phyloP scores from a whole-genome alignment of 2,888 invertebrate genomes.

The Neoaliturus tenellus region DNA sequence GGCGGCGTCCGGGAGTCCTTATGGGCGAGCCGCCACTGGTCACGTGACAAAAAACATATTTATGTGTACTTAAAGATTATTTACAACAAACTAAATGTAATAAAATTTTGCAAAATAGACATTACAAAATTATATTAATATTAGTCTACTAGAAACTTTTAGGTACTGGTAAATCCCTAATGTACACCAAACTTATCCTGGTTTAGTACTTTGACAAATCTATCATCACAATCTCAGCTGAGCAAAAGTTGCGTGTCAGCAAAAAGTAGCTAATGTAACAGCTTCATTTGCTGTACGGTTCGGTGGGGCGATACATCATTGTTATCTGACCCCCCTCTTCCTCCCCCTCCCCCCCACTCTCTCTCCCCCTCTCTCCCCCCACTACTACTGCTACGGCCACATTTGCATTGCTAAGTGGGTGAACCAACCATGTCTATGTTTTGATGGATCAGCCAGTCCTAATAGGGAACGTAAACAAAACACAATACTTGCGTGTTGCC shows the following conservation, averaged over 20 bases:
- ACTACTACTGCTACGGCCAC: background rate
- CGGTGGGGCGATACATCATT: slow-evolving; percentile 8
- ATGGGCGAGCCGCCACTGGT: no score
- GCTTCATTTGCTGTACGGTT: background rate
- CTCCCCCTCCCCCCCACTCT: background rate
- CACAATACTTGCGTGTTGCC: background rate
- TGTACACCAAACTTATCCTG: background rate
- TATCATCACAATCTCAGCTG: background rate
- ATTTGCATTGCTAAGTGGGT: background rate
- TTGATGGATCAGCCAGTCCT: background rate
- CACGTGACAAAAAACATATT: no score
- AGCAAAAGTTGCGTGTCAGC: slow-evolving; percentile 25
- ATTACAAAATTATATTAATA: no score
- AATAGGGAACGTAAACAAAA: background rate
- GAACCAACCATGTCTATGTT: slow-evolving; percentile 1
- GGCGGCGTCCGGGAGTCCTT: no score
- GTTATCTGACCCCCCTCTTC: background rate
- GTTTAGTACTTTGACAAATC: background rate
- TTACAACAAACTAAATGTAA: no score
- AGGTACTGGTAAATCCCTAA: no score
- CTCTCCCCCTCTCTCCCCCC: background rate
- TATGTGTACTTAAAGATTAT: no score
- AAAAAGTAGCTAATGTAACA: slow-evolving; percentile 28
- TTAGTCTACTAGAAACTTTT: no score
- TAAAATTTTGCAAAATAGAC: no score